Conservation (phyloP, 2,797 vertebrate species). For the Malurus leucopterus region DNA sequence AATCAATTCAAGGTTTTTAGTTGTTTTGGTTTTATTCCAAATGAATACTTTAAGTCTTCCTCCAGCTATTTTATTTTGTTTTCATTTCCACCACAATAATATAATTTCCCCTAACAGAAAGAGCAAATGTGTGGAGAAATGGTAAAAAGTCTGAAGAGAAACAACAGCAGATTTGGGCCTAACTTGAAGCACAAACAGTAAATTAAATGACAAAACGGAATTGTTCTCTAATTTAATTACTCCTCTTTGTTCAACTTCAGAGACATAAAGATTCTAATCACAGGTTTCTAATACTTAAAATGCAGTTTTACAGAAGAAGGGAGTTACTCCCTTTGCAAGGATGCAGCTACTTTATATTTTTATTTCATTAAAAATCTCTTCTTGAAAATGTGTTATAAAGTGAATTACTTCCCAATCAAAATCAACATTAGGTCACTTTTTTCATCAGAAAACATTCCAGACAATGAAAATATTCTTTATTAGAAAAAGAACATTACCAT, state of each 20-base stretch:
- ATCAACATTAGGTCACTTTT: background rate
- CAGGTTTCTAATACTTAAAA: background rate
- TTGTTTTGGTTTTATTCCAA: background rate
- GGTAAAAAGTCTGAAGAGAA: background rate
- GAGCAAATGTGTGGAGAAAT: background rate
- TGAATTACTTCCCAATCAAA: background rate
- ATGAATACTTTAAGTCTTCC: background rate
- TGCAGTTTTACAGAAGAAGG: background rate
- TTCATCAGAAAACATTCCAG: background rate
- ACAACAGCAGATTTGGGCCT: background rate
- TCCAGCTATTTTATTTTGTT: background rate
- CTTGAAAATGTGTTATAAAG: background rate
- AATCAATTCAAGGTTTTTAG: background rate
- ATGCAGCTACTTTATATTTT: background rate
- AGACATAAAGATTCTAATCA: background rate
- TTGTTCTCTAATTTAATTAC: background rate
- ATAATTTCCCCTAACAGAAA: background rate
- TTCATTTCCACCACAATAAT: background rate
- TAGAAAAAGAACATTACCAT: background rate
- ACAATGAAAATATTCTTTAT: background rate
- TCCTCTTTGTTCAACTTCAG: background rate
- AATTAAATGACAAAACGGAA: background rate
- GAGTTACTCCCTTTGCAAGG: background rate
- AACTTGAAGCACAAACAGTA: background rate
- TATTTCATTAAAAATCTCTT: background rate